Conservation (phyloP, 2,888 invertebrate species). For the Cryptophagus acutangulus region DNA sequence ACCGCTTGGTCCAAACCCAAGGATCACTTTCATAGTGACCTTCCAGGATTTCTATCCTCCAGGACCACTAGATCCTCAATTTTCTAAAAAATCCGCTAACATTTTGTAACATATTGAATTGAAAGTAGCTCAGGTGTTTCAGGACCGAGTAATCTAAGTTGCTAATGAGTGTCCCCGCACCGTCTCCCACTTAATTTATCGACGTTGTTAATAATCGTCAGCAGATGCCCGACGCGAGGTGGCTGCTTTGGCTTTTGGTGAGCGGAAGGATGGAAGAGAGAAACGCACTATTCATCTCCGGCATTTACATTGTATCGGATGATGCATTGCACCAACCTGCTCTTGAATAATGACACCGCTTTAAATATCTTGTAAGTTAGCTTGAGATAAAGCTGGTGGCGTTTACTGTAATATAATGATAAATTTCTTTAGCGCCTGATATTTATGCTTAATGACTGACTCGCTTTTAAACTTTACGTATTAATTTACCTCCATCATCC, state of each 20-base stretch:
- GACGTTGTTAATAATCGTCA: slow-evolving; percentile 38
- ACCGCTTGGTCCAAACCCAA: too few relatives aligned
- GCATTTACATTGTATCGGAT: slow-evolving; percentile 23
- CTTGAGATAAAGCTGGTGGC: slow-evolving; percentile 26
- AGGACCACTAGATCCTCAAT: too few relatives aligned
- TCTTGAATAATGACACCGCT: slow-evolving; percentile 33
- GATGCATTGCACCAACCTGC: slow-evolving; percentile 34
- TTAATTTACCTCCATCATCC: too few relatives aligned
- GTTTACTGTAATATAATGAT: slow-evolving; percentile 20
- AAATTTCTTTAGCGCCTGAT: slow-evolving; percentile 19
- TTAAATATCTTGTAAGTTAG: slow-evolving; percentile 34
- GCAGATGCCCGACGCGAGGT: slow-evolving; percentile 19
- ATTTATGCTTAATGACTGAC: slow-evolving; percentile 21
- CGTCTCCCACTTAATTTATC: too few relatives aligned
- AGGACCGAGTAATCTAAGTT: too few relatives aligned
- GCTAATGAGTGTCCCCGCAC: too few relatives aligned
- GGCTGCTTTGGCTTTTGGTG: slow-evolving; percentile 10
- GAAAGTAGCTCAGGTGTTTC: too few relatives aligned
- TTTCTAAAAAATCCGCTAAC: too few relatives aligned
- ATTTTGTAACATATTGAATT: too few relatives aligned
- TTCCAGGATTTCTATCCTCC: too few relatives aligned
- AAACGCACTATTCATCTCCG: slow-evolving; percentile 20
- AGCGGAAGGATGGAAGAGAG: slow-evolving; percentile 12
- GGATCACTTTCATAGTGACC: too few relatives aligned
- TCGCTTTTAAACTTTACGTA: too few relatives aligned